Evolutionary conservation across 2,888 invertebrate species (phyloP).

Genomic region (Pollenia labialis): DNA sequence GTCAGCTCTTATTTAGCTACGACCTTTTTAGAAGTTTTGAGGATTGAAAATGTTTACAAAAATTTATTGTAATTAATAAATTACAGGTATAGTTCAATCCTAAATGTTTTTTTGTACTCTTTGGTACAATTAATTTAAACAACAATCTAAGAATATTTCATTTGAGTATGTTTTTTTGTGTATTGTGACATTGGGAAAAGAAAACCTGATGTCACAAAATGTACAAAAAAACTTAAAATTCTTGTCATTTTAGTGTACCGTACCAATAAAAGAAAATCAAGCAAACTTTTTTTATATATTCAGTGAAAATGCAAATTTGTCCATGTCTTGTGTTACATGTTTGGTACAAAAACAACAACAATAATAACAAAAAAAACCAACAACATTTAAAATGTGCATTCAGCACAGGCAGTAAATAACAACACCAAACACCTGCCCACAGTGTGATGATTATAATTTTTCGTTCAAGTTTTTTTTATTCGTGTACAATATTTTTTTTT

Average conservation of each 20-base stretch:
- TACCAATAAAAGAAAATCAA: neutral
- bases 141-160: too few species aligned
- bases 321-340: constrained; percentile 63
- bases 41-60: too few species aligned
- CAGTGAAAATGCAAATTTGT: constrained; percentile 65
- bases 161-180: too few species aligned
- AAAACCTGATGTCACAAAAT: too few species aligned
- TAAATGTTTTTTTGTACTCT: too few species aligned
- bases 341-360: neutral
- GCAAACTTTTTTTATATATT: constrained; percentile 31
- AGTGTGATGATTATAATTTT: constrained; percentile 27
- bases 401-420: constrained; percentile 36
- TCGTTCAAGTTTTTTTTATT: constrained; percentile 24
- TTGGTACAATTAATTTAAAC: too few species aligned
- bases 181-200: too few species aligned
- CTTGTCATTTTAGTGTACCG: neutral
- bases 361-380: constrained; percentile 20
- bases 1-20: too few species aligned
- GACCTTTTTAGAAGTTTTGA: too few species aligned
- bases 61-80: too few species aligned
- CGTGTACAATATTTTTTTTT: neutral
- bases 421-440: constrained; percentile 63
- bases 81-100: too few species aligned
- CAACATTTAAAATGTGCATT: constrained; percentile 48
- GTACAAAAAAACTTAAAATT: neutral